phyloP scores from a whole-genome alignment of 2,113 vertebrate genomes.

The Nesoenas mayeri region DNA sequence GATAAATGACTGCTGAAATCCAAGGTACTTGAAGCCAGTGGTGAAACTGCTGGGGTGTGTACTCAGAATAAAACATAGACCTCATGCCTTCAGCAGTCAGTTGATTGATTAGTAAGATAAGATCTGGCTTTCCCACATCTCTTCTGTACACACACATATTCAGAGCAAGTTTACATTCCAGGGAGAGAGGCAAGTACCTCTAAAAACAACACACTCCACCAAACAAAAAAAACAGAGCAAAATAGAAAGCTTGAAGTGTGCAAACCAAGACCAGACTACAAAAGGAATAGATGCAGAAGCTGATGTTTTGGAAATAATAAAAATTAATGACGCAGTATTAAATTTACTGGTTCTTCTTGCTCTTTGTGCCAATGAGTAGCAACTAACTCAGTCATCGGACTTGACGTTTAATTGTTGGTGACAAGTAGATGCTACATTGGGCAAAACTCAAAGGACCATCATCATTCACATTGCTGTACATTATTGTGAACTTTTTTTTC shows the following conservation, averaged over 20 bases:
- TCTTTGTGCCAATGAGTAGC: background rate
- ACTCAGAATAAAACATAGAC: background rate
- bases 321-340: background rate
- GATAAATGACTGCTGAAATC: background rate
- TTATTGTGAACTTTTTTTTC: too few relatives aligned
- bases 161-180: background rate
- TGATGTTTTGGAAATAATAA: background rate
- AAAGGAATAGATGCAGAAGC: background rate
- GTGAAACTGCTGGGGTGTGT: background rate
- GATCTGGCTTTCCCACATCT: background rate
- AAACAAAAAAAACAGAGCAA: background rate
- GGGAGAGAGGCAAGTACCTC: background rate
- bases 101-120: background rate
- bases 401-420: background rate
- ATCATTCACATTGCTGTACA: fast-evolving
- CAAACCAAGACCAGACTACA: background rate
- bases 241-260: background rate
- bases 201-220: background rate
- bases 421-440: background rate
- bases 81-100: background rate
- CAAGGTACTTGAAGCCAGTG: background rate
- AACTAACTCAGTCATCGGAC: background rate
- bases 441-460: background rate
- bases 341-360: background rate
- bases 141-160: background rate